A percentile compares a stretch with the other conserved stretches of the same genome.
These are phyloP conservation scores for Tetragnatha versicolor DNA, from an alignment of 1,140 invertebrate genomes.

Conservation along the genomic window DNA sequence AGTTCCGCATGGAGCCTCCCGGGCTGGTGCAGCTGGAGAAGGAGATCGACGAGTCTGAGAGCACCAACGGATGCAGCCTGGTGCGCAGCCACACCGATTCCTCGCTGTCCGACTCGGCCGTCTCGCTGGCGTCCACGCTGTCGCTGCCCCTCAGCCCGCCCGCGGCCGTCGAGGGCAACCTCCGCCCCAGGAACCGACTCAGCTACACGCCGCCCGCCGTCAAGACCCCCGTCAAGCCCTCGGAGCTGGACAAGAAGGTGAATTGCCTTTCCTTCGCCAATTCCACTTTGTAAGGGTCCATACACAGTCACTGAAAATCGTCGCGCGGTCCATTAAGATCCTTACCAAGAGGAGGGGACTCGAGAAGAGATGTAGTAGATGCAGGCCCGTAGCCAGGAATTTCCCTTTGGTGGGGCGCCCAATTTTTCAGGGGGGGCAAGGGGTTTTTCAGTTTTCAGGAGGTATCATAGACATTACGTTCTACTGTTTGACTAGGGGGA, in stretches of 20 bases:
- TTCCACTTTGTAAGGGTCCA: no score
- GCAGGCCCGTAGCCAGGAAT: no score
- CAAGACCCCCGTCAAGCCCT: conserved; percentile 43
- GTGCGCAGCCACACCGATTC: conserved; percentile 39
- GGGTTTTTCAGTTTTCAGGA: no score
- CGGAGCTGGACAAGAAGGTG: conserved; percentile 72
- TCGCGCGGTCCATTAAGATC: no score
- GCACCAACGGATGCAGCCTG: background rate
- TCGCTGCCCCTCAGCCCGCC: conserved; percentile 8
- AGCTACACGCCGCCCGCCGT: conserved; percentile 19
- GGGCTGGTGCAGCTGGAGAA: conserved; percentile 87
- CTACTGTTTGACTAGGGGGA: no score
- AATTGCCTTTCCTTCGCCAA: no score
- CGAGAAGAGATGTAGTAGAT: no score
- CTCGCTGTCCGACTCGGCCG: background rate
- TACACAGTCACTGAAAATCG: no score
- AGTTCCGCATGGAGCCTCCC: conserved; percentile 81
- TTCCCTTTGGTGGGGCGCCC: no score
- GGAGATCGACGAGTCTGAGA: conserved; percentile 75
- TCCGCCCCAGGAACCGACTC: conserved; percentile 17
- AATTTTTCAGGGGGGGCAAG: no score
- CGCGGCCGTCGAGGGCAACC: background rate
- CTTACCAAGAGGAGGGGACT: no score
- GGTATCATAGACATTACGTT: no score
- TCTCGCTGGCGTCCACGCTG: background rate